Percentiles rank a stretch among this genome's conserved stretches.
Evolutionary conservation across 37 sponge, comb jelly and placozoan genomes (phyloP).

Genomic region (Halisarca cf. caerulea): DNA sequence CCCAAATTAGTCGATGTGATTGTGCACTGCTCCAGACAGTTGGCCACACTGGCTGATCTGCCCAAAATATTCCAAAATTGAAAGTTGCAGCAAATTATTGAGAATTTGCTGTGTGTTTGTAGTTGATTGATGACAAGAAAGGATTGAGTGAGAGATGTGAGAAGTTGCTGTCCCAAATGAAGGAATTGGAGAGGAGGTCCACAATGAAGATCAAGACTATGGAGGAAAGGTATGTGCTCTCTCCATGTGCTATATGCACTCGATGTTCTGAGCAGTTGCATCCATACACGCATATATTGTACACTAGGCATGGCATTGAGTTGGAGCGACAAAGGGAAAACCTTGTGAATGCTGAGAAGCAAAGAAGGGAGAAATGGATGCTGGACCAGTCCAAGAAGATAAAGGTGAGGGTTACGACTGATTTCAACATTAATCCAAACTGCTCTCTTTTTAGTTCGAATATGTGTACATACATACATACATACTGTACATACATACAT

Average conservation of each 20-base stretch:
- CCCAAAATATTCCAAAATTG: too few relatives aligned
- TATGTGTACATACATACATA: too few relatives aligned
- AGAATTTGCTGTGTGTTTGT: background rate
- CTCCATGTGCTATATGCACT: too few relatives aligned
- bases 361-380: conserved; percentile 84
- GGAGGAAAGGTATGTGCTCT: conserved; percentile 61
- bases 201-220: conserved; percentile 66
- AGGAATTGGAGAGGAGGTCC: conserved; percentile 74
- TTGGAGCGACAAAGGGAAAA: conserved; percentile 76
- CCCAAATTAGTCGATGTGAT: too few relatives aligned
- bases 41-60: too few relatives aligned
- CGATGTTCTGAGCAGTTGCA: too few relatives aligned
- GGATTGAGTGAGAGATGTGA: conserved; percentile 84
- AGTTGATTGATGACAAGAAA: conserved; percentile 94
- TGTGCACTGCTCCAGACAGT: too few relatives aligned
- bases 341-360: conserved; percentile 76
- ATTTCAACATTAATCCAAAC: too few relatives aligned
- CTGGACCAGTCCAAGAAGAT: conserved; percentile 80
- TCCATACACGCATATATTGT: too few relatives aligned
- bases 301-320: conserved; percentile 62
- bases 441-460: too few relatives aligned
- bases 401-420: conserved; percentile 59
- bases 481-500: too few relatives aligned
- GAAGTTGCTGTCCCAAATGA: conserved; percentile 69
- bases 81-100: background rate